These are phyloP conservation scores for Agrotis segetum DNA, from an alignment of 2,888 invertebrate species.

Conservation along the genomic window DNA sequence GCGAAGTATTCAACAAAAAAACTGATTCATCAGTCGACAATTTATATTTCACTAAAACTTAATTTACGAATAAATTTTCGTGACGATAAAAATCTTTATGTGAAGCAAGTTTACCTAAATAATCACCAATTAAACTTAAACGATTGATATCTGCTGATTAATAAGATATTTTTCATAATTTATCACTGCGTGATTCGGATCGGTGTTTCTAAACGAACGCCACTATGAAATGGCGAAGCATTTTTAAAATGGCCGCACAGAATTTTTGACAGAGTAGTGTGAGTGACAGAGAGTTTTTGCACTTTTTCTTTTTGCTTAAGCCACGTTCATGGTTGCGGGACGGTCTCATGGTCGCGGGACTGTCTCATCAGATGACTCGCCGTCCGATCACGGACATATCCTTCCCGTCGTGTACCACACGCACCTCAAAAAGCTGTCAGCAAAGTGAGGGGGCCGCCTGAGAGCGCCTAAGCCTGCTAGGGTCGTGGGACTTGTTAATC, in stretches of 20 bases:
- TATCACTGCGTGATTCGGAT: slow-evolving; percentile 84
- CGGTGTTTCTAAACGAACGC: slow-evolving; percentile 72
- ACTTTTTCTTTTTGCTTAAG: background rate
- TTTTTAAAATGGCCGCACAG: slow-evolving; percentile 81
- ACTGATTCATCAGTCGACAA: slow-evolving; percentile 22
- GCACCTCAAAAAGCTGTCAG: no score
- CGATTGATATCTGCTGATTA: slow-evolving; percentile 85
- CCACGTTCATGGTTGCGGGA: no score
- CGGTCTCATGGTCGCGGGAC: no score
- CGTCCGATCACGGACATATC: no score
- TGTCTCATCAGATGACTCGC: no score
- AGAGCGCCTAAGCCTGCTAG: no score
- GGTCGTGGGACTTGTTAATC: no score
- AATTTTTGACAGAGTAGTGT: slow-evolving; percentile 75
- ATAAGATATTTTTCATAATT: slow-evolving; percentile 87
- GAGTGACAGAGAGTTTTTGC: slow-evolving; percentile 51
- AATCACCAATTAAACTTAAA: slow-evolving; percentile 82
- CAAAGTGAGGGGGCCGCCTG: no score
- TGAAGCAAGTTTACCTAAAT: slow-evolving; percentile 77
- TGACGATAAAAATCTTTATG: slow-evolving; percentile 67
- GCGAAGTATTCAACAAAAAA: slow-evolving; percentile 7
- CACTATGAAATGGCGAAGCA: slow-evolving; percentile 78
- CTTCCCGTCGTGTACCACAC: no score
- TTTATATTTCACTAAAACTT: slow-evolving; percentile 57
- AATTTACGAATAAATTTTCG: slow-evolving; percentile 58